phyloP scores from a whole-genome alignment of 2,113 vertebrate genomes.

The Glareola pratincola region DNA sequence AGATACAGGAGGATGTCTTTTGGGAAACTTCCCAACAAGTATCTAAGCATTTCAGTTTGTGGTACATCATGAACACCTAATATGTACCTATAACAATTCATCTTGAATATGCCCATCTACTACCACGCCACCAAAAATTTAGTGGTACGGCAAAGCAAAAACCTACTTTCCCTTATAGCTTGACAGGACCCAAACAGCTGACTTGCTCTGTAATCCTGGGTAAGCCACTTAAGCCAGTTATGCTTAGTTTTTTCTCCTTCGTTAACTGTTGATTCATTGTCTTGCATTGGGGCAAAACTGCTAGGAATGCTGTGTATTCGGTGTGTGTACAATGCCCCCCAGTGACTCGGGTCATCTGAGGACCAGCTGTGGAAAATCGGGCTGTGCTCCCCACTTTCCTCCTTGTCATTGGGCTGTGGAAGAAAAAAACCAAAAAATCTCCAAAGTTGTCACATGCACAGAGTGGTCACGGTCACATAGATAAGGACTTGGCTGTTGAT shows the following conservation, averaged over 20 bases:
- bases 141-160: background rate
- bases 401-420: background rate
- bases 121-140: background rate
- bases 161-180: background rate
- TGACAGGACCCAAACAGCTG: background rate
- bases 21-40: background rate
- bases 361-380: background rate
- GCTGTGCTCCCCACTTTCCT: background rate
- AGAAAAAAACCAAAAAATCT: background rate
- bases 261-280: background rate
- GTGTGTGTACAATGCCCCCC: background rate
- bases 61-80: background rate
- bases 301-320: background rate
- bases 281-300: background rate
- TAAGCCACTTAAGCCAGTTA: background rate
- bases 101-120: background rate
- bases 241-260: background rate
- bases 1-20: background rate
- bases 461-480: background rate
- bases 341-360: background rate
- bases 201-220: background rate
- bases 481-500: background rate
- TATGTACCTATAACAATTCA: rapidly evolving
- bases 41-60: background rate
- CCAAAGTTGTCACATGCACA: background rate